These are phyloP conservation scores for Saguinus midas DNA, from an alignment of 2,113 vertebrate species.

Conservation along the genomic window DNA sequence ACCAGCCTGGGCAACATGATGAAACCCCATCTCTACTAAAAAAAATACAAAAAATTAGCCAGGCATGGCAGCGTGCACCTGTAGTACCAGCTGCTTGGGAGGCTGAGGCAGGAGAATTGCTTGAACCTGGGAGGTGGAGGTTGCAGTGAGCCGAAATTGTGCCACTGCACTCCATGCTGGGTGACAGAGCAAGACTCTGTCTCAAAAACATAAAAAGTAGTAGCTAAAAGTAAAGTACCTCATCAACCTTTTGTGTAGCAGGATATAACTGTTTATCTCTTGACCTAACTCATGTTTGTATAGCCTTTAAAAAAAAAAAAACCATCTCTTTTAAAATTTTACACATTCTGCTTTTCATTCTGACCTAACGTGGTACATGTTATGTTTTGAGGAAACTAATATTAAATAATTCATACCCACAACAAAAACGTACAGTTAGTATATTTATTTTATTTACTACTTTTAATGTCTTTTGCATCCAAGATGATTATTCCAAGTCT, in stretches of 20 bases:
- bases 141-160: too few relatives aligned
- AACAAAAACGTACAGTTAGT: background rate
- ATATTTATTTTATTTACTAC: slow-evolving; percentile 51
- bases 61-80: too few relatives aligned
- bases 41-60: too few relatives aligned
- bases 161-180: too few relatives aligned
- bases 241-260: background rate
- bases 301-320: background rate
- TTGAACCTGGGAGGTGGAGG: too few relatives aligned
- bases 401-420: background rate
- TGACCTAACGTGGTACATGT: background rate
- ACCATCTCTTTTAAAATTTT: background rate
- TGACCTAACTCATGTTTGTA: background rate
- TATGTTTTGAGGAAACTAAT: slow-evolving; percentile 11
- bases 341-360: background rate
- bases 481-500: background rate
- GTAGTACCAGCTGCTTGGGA: too few relatives aligned
- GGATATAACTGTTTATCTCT: background rate
- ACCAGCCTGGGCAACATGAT: too few relatives aligned
- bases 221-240: background rate
- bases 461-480: background rate
- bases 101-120: too few relatives aligned
- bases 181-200: too few relatives aligned
- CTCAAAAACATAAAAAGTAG: background rate
- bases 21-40: too few relatives aligned